Percentiles rank a stretch among this genome's conserved stretches.
These are phyloP conservation scores for Xestia c-nigrum DNA, from an alignment of 2,888 invertebrate genomes.

Conservation along the genomic window DNA sequence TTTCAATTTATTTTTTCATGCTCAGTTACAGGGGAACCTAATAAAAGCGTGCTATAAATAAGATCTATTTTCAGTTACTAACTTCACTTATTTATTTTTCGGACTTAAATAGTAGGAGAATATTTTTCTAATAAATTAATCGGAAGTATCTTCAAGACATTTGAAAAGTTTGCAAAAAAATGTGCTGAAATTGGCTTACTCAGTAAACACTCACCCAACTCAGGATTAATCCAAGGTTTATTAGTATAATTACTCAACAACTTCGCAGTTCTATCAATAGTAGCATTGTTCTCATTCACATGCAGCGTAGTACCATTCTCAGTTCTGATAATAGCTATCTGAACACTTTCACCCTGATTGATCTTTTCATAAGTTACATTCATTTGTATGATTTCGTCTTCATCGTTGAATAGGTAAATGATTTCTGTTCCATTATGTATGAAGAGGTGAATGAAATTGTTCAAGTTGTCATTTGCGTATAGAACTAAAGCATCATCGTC, in stretches of 20 bases:
- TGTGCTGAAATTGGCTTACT: too few relatives aligned
- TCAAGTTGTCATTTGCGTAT: constrained; percentile 97
- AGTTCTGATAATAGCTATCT: constrained; percentile 95
- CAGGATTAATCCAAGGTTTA: constrained; percentile 96
- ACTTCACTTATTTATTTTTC: too few relatives aligned
- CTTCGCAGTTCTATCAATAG: constrained; percentile 92
- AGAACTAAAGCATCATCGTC: constrained; percentile 95
- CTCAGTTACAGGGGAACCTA: too few relatives aligned
- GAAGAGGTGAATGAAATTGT: constrained; percentile 97
- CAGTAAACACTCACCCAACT: constrained; percentile 90
- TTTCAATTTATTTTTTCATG: too few relatives aligned
- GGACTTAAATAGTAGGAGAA: too few relatives aligned
- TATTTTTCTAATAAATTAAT: too few relatives aligned
- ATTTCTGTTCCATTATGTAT: constrained; percentile 95
- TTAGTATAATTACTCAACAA: constrained; percentile 95
- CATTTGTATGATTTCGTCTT: constrained; percentile 94
- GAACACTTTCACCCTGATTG: constrained; percentile 95
- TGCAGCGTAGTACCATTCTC: constrained; percentile 94
- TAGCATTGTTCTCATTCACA: constrained; percentile 94
- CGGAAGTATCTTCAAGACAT: too few relatives aligned
- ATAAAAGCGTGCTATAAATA: too few relatives aligned
- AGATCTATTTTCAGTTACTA: too few relatives aligned
- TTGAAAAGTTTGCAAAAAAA: too few relatives aligned
- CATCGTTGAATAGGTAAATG: constrained; percentile 96
- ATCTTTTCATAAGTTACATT: constrained; percentile 94